phyloP scores from a whole-genome alignment of 2,888 invertebrate genomes.

The Odontocerum albicorne region DNA sequence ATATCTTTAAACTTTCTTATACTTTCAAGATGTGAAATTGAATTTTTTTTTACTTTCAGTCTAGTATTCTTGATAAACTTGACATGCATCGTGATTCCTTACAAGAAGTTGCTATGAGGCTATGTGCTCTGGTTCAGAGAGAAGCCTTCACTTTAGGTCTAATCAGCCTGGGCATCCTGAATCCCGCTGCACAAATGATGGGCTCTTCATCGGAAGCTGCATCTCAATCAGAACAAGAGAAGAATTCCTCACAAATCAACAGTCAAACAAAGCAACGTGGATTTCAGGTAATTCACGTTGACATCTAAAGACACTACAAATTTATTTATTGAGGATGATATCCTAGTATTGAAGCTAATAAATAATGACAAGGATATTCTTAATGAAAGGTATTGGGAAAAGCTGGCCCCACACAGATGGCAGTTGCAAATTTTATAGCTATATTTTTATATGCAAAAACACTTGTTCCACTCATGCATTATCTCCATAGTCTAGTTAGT shows the following conservation, averaged over 20 bases:
- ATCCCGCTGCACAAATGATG: conserved; percentile 37
- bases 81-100: conserved; percentile 52
- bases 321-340: too few species aligned
- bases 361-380: too few species aligned
- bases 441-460: too few species aligned
- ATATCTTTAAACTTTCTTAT: conserved; percentile 22
- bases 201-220: conserved; percentile 6
- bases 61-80: conserved; percentile 55
- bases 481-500: too few species aligned
- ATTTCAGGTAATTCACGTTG: conserved; percentile 36
- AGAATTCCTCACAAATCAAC: conserved; percentile 10
- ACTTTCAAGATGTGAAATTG: too few species aligned
- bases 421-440: too few species aligned
- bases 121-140: conserved; percentile 61
- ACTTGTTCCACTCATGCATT: too few species aligned
- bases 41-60: conserved; percentile 41
- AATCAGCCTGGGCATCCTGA: conserved; percentile 57
- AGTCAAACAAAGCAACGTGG: conserved; percentile 36
- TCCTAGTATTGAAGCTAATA: too few species aligned
- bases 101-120: conserved; percentile 49
- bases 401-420: too few species aligned
- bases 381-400: too few species aligned
- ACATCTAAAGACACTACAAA: background rate
- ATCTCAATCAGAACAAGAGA: conserved; percentile 14
- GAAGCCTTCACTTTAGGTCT: conserved; percentile 63